Evolutionary conservation across 2,113 vertebrate species (phyloP), one percentile per base, ranked within the genome.

Genomic region (Zootoca vivipara): DNA sequence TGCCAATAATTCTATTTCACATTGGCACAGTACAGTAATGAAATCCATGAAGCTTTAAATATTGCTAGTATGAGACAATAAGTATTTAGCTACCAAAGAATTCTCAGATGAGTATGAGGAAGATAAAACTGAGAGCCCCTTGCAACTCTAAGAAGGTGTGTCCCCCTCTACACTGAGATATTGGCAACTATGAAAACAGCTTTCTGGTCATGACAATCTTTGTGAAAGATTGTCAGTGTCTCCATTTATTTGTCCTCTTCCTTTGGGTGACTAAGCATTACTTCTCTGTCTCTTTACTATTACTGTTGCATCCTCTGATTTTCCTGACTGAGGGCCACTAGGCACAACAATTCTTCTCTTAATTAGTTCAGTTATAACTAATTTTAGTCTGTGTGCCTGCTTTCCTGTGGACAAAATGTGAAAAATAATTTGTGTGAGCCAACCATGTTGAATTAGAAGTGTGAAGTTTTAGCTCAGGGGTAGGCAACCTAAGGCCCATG

Each of bases 371-470:
- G 90, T 88, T 90, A 52, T 87, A 88, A 85, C 46, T 52, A 6
- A 89, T 93, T 92, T 91, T 87, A 52, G 87, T 91, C 78, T 81
- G 28, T 52, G 58, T 89, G 77, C 92, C 87, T 95, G 77, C 90
- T 92, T 95, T 90, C 93, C 75, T 89, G 90, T 91, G 93, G 90
- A 89, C 87, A 93, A 91, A 94, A 93, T 90, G 90, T 81, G 90
- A 78, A 92, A 89, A 90, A 88, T 88, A 94, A 90, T 91, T 86
- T 79, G 35, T 90, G 13, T n/a, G 84, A 30, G 84, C 33, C 38
- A 58, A 62, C 69, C 5, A 0, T 40, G 1, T 0, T 0, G 79
- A 86, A 85, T 74, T 78, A 82, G 78, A 75, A 78, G 46, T 72
- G 69, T 3, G 78, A 52, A 28, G n/a, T 20, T 70, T 33, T 35